Percentiles rank a stretch among this genome's conserved stretches.
phyloP scores from a whole-genome alignment of 2,113 vertebrate genomes.

The Hylia prasina region DNA sequence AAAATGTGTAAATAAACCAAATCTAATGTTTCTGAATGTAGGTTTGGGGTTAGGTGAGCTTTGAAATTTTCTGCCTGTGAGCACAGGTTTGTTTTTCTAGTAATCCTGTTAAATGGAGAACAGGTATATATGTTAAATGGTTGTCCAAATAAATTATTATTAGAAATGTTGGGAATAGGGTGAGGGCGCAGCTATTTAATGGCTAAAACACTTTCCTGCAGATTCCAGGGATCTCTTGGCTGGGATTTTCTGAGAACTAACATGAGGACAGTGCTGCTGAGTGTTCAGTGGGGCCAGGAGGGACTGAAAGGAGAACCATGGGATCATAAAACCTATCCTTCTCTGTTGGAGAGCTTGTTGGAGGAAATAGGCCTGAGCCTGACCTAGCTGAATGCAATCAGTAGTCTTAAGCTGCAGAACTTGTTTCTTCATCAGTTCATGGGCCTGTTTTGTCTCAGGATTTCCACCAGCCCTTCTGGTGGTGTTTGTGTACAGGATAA shows the following conservation, averaged over 20 bases:
- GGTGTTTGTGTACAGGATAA: neutral
- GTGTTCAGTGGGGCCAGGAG: neutral
- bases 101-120: neutral
- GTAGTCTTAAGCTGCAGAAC: neutral
- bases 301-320: neutral
- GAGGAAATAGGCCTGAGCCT: neutral
- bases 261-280: neutral
- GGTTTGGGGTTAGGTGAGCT: conserved; percentile 21
- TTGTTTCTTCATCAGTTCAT: neutral
- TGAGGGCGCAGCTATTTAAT: neutral
- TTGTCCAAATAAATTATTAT: conserved; percentile 40
- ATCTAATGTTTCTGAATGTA: conserved; percentile 14
- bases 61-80: conserved; percentile 6
- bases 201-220: neutral
- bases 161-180: neutral
- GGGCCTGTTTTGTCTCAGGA: neutral
- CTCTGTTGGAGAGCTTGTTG: neutral
- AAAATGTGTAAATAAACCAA: conserved; percentile 29
- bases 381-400: neutral
- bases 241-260: conserved; percentile 26
- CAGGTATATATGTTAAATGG: neutral
- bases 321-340: neutral
- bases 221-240: neutral
- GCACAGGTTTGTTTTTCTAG: conserved; percentile 24
- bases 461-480: neutral